Percentiles rank a stretch among this genome's conserved stretches.
These are phyloP conservation scores for Adoxophyes honmai DNA, from an alignment of 1,140 invertebrate genomes.

Conservation along the genomic window DNA sequence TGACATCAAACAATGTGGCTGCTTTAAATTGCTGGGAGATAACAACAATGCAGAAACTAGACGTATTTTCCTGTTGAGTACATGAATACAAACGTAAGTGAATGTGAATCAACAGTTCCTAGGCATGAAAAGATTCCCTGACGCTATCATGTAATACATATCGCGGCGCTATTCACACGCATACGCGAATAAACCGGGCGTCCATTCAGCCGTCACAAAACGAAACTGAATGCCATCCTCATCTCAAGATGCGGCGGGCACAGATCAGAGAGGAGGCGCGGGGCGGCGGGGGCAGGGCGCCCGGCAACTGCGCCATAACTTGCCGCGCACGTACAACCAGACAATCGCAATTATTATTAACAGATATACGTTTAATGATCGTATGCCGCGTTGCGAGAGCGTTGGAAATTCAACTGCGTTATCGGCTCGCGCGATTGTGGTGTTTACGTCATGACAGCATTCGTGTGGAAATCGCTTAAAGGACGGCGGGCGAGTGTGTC, in stretches of 20 bases:
- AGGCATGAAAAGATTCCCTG: constrained; percentile 10
- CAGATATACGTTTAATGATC: constrained; percentile 59
- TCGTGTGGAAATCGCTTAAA: constrained; percentile 38
- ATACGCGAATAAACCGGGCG: constrained; percentile 29
- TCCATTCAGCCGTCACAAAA: constrained; percentile 54
- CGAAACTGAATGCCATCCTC: constrained; percentile 52
- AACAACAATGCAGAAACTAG: background rate
- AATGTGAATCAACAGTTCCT: constrained; percentile 4
- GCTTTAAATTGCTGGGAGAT: background rate
- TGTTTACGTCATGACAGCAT: constrained; percentile 34
- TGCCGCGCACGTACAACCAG: constrained; percentile 54
- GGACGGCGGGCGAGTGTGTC: constrained; percentile 25
- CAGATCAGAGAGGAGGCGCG: constrained; percentile 28
- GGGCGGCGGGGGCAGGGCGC: constrained; percentile 25
- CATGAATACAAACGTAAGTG: background rate
- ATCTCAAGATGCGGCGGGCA: constrained; percentile 50
- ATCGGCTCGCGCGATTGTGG: constrained; percentile 32
- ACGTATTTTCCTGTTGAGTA: background rate
- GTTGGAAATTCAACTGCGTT: constrained; percentile 34
- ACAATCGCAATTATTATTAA: constrained; percentile 69
- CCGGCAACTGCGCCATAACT: constrained; percentile 61
- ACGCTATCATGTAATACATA: constrained; percentile 20
- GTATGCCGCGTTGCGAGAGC: constrained; percentile 33
- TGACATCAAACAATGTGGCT: too few species aligned
- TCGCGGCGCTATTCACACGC: constrained; percentile 28